phyloP scores from a whole-genome alignment of 2,113 vertebrate species.

The Argyrosomus japonicus region DNA sequence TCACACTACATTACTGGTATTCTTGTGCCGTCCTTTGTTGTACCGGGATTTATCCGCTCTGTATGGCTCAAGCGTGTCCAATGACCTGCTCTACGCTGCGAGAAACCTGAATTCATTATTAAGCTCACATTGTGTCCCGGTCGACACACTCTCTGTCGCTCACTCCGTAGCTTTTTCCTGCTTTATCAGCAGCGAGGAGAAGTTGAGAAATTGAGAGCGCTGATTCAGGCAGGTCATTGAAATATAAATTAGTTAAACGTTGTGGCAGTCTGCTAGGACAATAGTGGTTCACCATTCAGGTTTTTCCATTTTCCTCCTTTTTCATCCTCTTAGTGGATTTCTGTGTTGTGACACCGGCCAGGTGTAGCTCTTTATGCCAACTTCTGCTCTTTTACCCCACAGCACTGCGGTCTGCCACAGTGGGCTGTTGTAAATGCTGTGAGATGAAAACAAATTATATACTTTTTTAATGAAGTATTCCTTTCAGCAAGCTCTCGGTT shows the following conservation, averaged over 20 bases:
- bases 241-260: constrained; percentile 19
- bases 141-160: constrained; percentile 1
- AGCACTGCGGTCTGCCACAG: neutral
- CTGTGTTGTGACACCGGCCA: constrained; percentile 45
- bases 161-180: constrained; percentile 30
- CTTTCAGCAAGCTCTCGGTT: neutral
- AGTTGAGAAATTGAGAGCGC: constrained; percentile 24
- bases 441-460: neutral
- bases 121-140: constrained; percentile 40
- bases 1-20: constrained; percentile 17
- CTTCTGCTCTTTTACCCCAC: neutral
- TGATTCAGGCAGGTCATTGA: constrained; percentile 34
- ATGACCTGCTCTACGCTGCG: constrained; percentile 28
- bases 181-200: constrained; percentile 37
- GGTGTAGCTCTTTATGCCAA: constrained; percentile 54
- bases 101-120: constrained; percentile 43
- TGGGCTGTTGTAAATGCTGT: neutral
- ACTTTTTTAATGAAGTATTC: neutral
- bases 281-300: neutral
- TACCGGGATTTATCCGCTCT: constrained; percentile 16
- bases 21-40: constrained; percentile 31
- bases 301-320: constrained; percentile 26
- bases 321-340: constrained; percentile 50
- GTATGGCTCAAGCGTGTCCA: constrained; percentile 21
- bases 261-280: constrained; percentile 6